Evolutionary conservation across 2,113 vertebrate species (phyloP), one percentile per base, ranked within the genome.

Genomic region (Notiomystis cincta): DNA sequence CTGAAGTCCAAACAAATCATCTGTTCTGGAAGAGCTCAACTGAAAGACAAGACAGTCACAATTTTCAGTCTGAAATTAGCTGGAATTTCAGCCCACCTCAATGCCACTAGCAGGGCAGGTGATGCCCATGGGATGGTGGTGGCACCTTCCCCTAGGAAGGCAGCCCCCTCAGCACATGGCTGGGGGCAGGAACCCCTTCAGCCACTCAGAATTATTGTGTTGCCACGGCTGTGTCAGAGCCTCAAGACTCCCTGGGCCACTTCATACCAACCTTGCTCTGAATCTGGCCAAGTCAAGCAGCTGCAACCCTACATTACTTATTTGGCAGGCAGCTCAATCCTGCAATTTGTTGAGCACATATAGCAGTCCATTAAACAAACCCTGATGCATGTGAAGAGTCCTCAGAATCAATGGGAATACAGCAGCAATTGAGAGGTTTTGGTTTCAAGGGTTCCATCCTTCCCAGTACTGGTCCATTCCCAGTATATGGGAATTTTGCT

Each of bases 251-350:
- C 50, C 60, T 25, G 10, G 62, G 88, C 45, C 67, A 25, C 62
- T 65, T 93, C 62, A 76, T 11, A 89, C 42, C 87, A 93, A 35
- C 33, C 20, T 90, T 50, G 60, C 60, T 96, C 79, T 78, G 33
- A 79, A 88, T 71, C 35, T 51, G 35, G 56, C 76, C 60, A 73
- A 86, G 47, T 22, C 64, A 64, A 95, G 89, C 81, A 94, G 75
- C 93, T 90, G 66, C 58, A 64, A 13, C 44, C 37, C 33, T 53
- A 14, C 40, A 27, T 78, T 24, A 72, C 57, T 67, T 47, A 50
- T 47, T 72, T 82, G 67, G 82, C 89, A 94, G 87, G 65, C 82
- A 83, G 61, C 38, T 10, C 42, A 6, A 57, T 57, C 90, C 88
- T 72, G 54, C 50, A 90, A 80, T 81, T 78, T 82, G 65, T 21